Conservation (phyloP, 2,797 vertebrate genomes). For the Acanthis flammea region DNA sequence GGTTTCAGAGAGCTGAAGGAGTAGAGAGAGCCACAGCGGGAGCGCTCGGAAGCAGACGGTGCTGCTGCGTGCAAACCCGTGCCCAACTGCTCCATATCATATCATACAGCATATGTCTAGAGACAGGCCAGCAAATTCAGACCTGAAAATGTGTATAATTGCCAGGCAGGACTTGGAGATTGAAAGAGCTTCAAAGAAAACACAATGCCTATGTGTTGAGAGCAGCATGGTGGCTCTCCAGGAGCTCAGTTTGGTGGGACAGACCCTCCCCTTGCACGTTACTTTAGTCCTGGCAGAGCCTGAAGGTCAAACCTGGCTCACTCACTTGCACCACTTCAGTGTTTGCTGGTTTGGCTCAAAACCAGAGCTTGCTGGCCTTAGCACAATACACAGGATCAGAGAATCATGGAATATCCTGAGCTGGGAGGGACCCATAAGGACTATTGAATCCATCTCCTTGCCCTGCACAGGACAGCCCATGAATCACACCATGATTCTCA, state of each 20-base stretch:
- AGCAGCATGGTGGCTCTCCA: background rate
- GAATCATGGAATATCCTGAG: background rate
- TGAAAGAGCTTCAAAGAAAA: slow-evolving; percentile 22
- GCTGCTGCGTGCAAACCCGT: background rate
- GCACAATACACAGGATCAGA: background rate
- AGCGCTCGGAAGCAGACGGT: background rate
- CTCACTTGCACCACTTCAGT: background rate
- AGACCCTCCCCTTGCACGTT: background rate
- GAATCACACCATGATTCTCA: background rate
- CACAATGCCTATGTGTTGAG: background rate
- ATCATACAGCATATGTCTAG: slow-evolving; percentile 2
- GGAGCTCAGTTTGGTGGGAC: background rate
- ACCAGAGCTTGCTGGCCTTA: background rate
- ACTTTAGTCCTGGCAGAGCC: background rate
- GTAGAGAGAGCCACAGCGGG: background rate
- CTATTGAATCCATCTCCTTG: background rate
- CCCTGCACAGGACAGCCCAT: background rate
- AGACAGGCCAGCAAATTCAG: slow-evolving; percentile 39
- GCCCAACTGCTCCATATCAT: slow-evolving; percentile 20
- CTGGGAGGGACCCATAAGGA: background rate
- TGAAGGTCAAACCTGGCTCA: background rate
- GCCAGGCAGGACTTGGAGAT: slow-evolving; percentile 40
- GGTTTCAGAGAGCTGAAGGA: background rate
- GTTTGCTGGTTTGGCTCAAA: slow-evolving; percentile 13
- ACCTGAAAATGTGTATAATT: slow-evolving; percentile 24